A percentile compares a stretch with the other conserved stretches of the same genome.
Conservation (phyloP, 2,113 vertebrate species). For the Ibidorhyncha struthersii region DNA sequence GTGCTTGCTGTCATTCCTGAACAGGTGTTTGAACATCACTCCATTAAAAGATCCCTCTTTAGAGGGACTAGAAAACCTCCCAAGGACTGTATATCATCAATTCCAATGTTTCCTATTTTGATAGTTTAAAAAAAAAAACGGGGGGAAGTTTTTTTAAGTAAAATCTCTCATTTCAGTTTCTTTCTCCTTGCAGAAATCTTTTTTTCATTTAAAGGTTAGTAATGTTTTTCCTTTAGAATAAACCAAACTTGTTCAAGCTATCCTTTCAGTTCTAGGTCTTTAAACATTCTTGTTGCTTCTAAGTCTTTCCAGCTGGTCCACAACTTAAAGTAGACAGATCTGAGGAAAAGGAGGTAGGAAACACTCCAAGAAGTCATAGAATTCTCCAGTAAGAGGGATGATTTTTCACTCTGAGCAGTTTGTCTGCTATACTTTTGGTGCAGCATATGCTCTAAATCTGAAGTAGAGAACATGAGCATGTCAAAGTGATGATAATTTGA, state of each 20-base stretch:
- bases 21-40: neutral
- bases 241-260: neutral
- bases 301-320: neutral
- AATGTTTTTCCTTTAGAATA: neutral
- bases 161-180: neutral
- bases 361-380: neutral
- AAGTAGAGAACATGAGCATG: neutral
- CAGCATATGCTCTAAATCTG: neutral
- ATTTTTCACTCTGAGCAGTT: neutral
- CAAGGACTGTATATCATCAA: neutral
- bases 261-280: neutral
- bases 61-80: neutral
- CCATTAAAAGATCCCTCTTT: neutral
- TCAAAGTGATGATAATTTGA: neutral
- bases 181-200: neutral
- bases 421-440: neutral
- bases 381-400: neutral
- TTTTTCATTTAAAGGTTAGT: neutral
- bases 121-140: neutral
- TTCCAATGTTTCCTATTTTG: neutral
- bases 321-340: neutral
- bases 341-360: neutral
- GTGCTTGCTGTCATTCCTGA: neutral
- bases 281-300: neutral
- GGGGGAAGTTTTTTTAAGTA: neutral